Evolutionary conservation across 2,113 vertebrate species (phyloP), one percentile per base, ranked within the genome.

Genomic region (Alligator mississippiensis): DNA sequence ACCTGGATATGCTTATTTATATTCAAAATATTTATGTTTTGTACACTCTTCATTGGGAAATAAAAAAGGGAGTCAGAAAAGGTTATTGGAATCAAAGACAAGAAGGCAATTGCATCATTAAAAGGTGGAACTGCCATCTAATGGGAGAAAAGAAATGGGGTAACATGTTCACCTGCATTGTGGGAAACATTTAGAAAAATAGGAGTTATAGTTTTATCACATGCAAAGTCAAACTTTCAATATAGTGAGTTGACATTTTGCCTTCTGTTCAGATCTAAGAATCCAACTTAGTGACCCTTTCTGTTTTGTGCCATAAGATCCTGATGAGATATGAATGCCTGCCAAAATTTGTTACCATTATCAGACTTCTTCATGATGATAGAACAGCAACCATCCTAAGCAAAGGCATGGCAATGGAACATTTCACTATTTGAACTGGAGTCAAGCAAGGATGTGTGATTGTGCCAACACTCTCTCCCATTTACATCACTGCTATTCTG

Each of bases 241-340:
- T 28, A 85, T 64, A 82, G 38, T 30, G 21, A 58, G 4, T 61
- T 88, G 77, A 54, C 93, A 77, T 1, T 5, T 58, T 68, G 70
- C 5, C 15, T 88, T 95, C 77, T 81, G 5, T n/a, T 77, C 54
- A 84, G 80, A 90, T 87, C 93, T 93, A 87, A 19, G 22, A 17
- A 70, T 87, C 2, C 30, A 79, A 77, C 17, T 90, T 60, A 88
- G 57, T 1, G 61, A 58, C 4, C 4, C 16, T 92, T 80, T 94
- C 61, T 94, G 30, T 77, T 95, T 78, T 84, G 80, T 87, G 28
- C 70, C 17, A 19, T 85, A 18, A 82, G 47, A 47, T 47, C 47
- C 47, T 47, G 47, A 47, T 47, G 47, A 47, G 47, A 47, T 47
- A 47, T 47, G 47, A 47, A 47, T 47, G 47, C 47, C 47, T 47